Conservation (phyloP, 2,888 invertebrate species). For the Dryobota labecula region DNA sequence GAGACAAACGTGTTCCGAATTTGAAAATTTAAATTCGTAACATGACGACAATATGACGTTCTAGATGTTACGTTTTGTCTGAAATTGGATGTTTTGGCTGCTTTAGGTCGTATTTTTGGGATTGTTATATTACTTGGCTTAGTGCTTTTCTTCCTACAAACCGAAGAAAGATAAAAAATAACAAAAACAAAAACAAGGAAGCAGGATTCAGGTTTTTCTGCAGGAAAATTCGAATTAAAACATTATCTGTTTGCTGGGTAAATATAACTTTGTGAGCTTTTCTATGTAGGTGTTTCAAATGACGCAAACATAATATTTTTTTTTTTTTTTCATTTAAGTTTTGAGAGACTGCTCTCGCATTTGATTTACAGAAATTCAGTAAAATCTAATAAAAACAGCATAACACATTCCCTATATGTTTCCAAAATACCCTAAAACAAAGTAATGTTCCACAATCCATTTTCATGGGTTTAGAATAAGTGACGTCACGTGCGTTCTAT, state of each 20-base stretch:
- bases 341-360: neutral
- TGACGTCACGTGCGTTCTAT: slow-evolving; percentile 75
- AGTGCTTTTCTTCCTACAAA: neutral
- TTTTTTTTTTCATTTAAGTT: no score
- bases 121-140: no score
- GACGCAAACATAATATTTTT: neutral
- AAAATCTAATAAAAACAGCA: neutral
- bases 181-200: neutral
- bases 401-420: slow-evolving; percentile 6
- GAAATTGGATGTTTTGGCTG: slow-evolving; percentile 32
- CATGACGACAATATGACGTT: slow-evolving; percentile 62
- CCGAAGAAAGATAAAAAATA: neutral
- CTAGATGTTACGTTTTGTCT: slow-evolving; percentile 30
- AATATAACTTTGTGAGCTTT: neutral
- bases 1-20: slow-evolving; percentile 83
- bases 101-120: slow-evolving; percentile 5
- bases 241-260: no score
- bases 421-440: slow-evolving; percentile 15
- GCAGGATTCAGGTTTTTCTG: neutral
- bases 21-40: slow-evolving; percentile 80
- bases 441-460: slow-evolving; percentile 39
- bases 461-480: slow-evolving; percentile 59
- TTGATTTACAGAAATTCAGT: neutral
- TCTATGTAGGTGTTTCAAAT: neutral
- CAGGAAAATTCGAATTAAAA: no score